Evolutionary conservation across 2,113 vertebrate species (phyloP), one percentile per base, ranked within the genome.

Genomic region (Dicentrarchus labrax): DNA sequence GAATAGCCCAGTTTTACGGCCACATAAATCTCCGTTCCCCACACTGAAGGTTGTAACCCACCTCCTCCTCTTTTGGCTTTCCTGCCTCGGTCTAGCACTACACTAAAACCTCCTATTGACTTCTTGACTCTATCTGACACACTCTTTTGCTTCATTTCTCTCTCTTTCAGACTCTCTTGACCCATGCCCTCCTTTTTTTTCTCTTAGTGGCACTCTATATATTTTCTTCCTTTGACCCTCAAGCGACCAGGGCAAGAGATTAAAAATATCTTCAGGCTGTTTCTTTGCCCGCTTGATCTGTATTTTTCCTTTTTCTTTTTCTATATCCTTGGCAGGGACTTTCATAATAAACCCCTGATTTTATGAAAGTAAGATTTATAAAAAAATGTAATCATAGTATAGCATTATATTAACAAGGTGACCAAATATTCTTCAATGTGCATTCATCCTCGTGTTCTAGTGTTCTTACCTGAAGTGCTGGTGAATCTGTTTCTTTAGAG

Each of bases 1-100:
- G 92, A 92, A 93, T 89, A 89, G 89, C 81, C 90, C 71, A 22
- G 81, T 90, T 93, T 93, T 94, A 94, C 43, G 54, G 86, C 74
- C 86, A 77, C 90, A 93, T 94, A 93, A 94, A 94, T 95, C 93
- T 88, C 73, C 17, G 12, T 50, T 73, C 82, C 83, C 77, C 70
- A 54, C 76, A 17, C 76, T 54, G 60, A 79, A 74, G 85, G 54
- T 72, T 84, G 78, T 79, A 86, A 88, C 90, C 76, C 68, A 6
- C 84, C 83, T 64, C 78, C 79, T 82, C 73, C 77, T 84, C 53
- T 47, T 69, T 50, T 66, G 10, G 69, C 56, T 80, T 73, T 60
- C 72, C 77, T 75, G 61, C 61, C 62, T 50, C 43, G 1, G 5
- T 82, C 5, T 71, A 47, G 76, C 12, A 30, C 21, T 5, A 6